These are phyloP conservation scores for Catocala nupta DNA, from an alignment of 2,888 invertebrate genomes.

Conservation along the genomic window DNA sequence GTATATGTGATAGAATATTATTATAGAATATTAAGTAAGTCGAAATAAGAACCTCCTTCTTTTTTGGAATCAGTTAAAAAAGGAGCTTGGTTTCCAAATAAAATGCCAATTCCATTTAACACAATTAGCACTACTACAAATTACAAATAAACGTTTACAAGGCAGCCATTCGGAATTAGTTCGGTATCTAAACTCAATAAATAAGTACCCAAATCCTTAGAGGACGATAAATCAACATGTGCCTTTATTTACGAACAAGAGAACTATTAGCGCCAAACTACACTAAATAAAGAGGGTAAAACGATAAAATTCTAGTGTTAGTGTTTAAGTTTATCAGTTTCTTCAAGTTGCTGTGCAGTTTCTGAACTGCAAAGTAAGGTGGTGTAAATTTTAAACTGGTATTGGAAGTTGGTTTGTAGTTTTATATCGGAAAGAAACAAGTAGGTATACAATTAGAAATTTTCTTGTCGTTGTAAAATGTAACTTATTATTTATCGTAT, in stretches of 20 bases:
- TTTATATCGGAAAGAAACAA: background rate
- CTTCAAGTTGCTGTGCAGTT: slow-evolving; percentile 39
- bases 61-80: too few relatives aligned
- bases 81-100: too few relatives aligned
- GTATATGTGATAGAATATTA: too few relatives aligned
- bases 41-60: too few relatives aligned
- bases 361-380: slow-evolving; percentile 33
- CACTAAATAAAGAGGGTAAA: slow-evolving; percentile 22
- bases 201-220: slow-evolving; percentile 12
- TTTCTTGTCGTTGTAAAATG: too few relatives aligned
- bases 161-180: background rate
- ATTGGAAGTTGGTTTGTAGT: background rate
- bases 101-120: too few relatives aligned
- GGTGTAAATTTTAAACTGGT: slow-evolving; percentile 29
- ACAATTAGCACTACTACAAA: too few relatives aligned
- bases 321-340: slow-evolving; percentile 43
- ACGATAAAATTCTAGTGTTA: slow-evolving; percentile 54
- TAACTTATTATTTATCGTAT: too few relatives aligned
- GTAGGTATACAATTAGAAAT: too few relatives aligned
- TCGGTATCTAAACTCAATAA: slow-evolving; percentile 3
- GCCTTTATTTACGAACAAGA: slow-evolving; percentile 15
- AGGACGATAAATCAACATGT: slow-evolving; percentile 20
- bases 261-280: slow-evolving; percentile 20
- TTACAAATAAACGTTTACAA: background rate
- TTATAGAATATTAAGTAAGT: too few relatives aligned